These are phyloP conservation scores for Chouioia cunea DNA, from an alignment of 2,888 invertebrate species.

Conservation along the genomic window DNA sequence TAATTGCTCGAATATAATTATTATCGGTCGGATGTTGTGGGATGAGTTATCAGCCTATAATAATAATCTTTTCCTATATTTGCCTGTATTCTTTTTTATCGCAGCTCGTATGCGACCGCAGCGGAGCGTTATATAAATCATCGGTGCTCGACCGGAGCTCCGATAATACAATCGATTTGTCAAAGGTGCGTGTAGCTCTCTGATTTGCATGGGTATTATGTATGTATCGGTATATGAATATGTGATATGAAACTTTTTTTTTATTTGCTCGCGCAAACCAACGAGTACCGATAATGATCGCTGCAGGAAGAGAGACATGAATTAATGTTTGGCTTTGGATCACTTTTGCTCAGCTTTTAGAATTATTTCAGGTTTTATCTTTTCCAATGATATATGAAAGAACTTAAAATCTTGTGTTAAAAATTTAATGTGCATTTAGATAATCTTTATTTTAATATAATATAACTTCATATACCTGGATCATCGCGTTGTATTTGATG, in stretches of 20 bases:
- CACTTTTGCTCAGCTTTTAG: too few relatives aligned
- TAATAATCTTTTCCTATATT: not conserved
- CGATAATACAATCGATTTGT: constrained; percentile 45
- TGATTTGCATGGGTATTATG: constrained; percentile 29
- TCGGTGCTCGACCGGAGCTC: constrained; percentile 4
- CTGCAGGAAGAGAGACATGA: constrained; percentile 21
- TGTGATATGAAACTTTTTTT: not conserved
- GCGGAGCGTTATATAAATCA: constrained; percentile 28
- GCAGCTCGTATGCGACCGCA: not conserved
- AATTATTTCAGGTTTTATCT: too few relatives aligned
- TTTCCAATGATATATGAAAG: too few relatives aligned
- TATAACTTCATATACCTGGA: too few relatives aligned
- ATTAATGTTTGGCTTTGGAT: constrained; percentile 24
- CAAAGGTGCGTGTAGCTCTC: constrained; percentile 22
- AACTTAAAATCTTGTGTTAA: too few relatives aligned
- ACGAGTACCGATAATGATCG: constrained; percentile 27
- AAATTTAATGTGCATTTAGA: too few relatives aligned
- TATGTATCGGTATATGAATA: too few relatives aligned
- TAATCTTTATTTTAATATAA: too few relatives aligned
- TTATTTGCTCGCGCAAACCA: too few relatives aligned
- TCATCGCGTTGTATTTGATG: too few relatives aligned
- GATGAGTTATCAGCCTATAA: constrained; percentile 28
- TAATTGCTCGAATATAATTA: constrained; percentile 33
- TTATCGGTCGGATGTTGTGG: constrained; percentile 34
- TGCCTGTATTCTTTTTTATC: constrained; percentile 17